phyloP scores from a whole-genome alignment of 2,888 invertebrate species.

The Mythimna loreyi region DNA sequence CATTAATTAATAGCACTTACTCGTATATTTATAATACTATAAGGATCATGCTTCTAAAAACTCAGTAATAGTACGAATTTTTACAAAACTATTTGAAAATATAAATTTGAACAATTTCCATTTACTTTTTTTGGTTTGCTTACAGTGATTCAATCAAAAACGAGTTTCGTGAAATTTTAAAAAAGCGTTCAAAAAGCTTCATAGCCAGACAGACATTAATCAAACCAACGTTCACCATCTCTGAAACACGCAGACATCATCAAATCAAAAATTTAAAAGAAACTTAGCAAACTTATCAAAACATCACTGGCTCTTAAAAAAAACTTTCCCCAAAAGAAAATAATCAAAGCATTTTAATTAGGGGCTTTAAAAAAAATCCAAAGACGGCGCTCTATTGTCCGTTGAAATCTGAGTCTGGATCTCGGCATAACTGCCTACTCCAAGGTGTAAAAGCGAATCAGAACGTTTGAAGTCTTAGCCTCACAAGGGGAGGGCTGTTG shows the following conservation, averaged over 20 bases:
- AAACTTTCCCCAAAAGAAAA: conserved; percentile 44
- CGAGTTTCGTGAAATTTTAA: background rate
- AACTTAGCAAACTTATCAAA: conserved; percentile 23
- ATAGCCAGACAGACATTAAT: conserved; percentile 9
- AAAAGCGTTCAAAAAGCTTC: background rate
- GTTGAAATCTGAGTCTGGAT: conserved; percentile 60
- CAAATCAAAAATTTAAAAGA: conserved; percentile 30
- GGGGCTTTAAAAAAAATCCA: conserved; percentile 56
- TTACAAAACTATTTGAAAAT: background rate
- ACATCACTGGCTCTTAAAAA: conserved; percentile 6
- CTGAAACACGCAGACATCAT: background rate
- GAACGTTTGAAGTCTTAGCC: conserved; percentile 81
- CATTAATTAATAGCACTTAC: no score
- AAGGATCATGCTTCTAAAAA: background rate
- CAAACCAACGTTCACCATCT: background rate
- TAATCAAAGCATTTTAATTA: conserved; percentile 64
- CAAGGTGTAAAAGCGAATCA: conserved; percentile 87
- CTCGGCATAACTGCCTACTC: conserved; percentile 73
- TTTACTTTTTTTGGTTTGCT: background rate
- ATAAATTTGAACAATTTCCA: background rate
- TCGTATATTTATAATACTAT: background rate
- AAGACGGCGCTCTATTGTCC: conserved; percentile 59
- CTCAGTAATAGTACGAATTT: background rate
- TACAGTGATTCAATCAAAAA: background rate
- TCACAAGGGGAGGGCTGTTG: conserved; percentile 77